A percentile compares a stretch with the other conserved stretches of the same genome.
phyloP scores from a whole-genome alignment of 2,797 vertebrate species.

The Danio jaintianensis region DNA sequence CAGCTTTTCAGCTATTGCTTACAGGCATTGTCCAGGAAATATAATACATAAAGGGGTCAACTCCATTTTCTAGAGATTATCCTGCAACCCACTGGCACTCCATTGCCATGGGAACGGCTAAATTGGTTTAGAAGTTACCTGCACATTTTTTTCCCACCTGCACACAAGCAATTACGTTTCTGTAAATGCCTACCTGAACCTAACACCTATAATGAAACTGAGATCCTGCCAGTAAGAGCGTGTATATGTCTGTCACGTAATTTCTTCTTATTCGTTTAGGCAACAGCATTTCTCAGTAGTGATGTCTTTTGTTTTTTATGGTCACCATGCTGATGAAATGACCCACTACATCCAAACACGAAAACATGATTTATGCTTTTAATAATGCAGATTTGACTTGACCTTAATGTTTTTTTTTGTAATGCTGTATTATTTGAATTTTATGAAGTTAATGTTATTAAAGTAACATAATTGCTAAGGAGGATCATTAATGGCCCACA shows the following conservation, averaged over 20 bases:
- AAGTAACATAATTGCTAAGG: not conserved
- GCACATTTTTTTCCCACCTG: slow-evolving; percentile 19
- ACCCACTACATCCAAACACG: slow-evolving; percentile 15
- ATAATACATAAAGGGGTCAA: slow-evolving; percentile 22
- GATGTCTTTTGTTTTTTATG: not conserved
- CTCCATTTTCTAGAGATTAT: slow-evolving; percentile 27
- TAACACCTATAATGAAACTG: not conserved
- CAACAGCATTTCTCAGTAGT: not conserved
- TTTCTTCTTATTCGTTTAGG: not conserved
- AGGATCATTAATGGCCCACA: not conserved
- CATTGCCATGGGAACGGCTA: slow-evolving; percentile 25
- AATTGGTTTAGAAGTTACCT: slow-evolving; percentile 35
- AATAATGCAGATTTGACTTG: not conserved
- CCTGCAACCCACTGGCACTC: slow-evolving; percentile 14
- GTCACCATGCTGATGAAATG: not conserved
- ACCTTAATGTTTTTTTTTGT: not conserved
- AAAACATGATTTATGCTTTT: not conserved
- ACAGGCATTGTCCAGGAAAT: slow-evolving; percentile 3
- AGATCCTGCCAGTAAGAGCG: not conserved
- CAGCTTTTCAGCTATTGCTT: slow-evolving; percentile 17
- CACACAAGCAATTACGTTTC: slow-evolving; percentile 15
- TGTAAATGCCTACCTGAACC: slow-evolving; percentile 19
- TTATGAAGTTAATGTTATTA: not conserved
- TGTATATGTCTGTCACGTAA: not conserved
- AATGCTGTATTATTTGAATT: not conserved